A percentile compares a stretch with the other conserved stretches of the same genome.
These are phyloP conservation scores for Callitettix versicolor DNA, from an alignment of 1,140 invertebrate species.

Conservation along the genomic window DNA sequence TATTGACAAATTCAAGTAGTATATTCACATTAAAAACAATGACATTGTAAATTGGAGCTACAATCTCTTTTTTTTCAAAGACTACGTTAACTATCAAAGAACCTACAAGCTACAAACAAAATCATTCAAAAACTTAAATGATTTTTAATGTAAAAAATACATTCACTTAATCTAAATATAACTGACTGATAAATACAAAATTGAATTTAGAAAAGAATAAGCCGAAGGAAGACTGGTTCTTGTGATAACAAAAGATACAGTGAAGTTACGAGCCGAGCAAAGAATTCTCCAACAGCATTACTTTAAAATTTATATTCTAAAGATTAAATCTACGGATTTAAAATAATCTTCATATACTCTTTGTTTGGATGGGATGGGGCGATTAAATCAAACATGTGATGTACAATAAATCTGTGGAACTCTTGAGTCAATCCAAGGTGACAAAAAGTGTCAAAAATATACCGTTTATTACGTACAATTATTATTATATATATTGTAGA, in stretches of 20 bases:
- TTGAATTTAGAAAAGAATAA: conserved; percentile 12
- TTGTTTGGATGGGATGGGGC: too few species aligned
- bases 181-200: conserved; percentile 7
- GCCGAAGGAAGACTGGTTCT: not conserved
- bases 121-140: conserved; percentile 15
- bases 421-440: not conserved
- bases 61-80: conserved; percentile 3
- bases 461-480: conserved; percentile 1
- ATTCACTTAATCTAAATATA: conserved; percentile 8
- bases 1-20: conserved; percentile 16
- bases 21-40: conserved; percentile 20
- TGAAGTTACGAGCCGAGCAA: not conserved
- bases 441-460: conserved; percentile 12
- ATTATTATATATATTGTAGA: conserved; percentile 13
- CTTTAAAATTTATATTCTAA: not conserved
- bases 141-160: conserved; percentile 5
- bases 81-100: too few species aligned
- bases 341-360: too few species aligned
- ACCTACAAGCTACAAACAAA: conserved; percentile 11
- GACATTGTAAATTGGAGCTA: conserved; percentile 10
- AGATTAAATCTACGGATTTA: not conserved
- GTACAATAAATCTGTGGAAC: too few species aligned
- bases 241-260: not conserved
- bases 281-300: not conserved
- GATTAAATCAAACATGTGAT: too few species aligned